Evolutionary conservation across 30 jellyfish, hydroid and myxozoan genomes (phyloP).

Genomic region (Aurelia sp.): DNA sequence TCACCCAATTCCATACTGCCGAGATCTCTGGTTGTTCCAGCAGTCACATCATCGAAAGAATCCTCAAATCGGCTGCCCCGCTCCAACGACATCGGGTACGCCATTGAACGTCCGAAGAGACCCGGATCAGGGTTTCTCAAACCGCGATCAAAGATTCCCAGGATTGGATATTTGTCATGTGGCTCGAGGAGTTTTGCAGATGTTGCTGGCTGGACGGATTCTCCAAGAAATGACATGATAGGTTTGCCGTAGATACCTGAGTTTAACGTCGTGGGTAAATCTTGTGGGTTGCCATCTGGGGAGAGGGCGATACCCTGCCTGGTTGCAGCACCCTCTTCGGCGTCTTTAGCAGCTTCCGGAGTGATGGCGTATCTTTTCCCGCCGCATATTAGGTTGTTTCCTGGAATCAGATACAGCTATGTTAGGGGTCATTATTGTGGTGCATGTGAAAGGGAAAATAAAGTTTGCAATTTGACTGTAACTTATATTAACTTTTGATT

Average conservation of each 20-base stretch:
- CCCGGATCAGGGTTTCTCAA: conserved; percentile 46
- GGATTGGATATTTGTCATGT: conserved; percentile 45
- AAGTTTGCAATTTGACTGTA: too few relatives aligned
- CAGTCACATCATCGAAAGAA: not conserved
- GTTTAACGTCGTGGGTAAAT: conserved; percentile 7
- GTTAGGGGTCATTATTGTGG: too few relatives aligned
- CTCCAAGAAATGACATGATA: conserved; percentile 54
- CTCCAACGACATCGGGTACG: conserved; percentile 23
- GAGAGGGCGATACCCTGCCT: conserved; percentile 29
- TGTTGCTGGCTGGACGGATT: not conserved
- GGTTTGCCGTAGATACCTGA: conserved; percentile 67
- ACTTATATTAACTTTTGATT: too few relatives aligned
- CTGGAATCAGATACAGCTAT: conserved; percentile 4
- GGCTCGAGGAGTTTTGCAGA: conserved; percentile 23
- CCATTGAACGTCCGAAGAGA: conserved; percentile 6
- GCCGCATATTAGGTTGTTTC: conserved; percentile 37
- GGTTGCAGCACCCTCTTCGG: conserved; percentile 28
- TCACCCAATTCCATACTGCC: conserved; percentile 51
- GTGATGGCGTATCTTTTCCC: conserved; percentile 66
- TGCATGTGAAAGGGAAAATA: too few relatives aligned
- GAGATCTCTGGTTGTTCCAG: not conserved
- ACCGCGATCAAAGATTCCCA: conserved; percentile 55
- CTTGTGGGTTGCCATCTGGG: conserved; percentile 50
- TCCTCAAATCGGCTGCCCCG: not conserved
- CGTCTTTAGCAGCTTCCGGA: conserved; percentile 66